Evolutionary conservation across 2,797 vertebrate species (phyloP).

Genomic region (Sebastes steindachneri): DNA sequence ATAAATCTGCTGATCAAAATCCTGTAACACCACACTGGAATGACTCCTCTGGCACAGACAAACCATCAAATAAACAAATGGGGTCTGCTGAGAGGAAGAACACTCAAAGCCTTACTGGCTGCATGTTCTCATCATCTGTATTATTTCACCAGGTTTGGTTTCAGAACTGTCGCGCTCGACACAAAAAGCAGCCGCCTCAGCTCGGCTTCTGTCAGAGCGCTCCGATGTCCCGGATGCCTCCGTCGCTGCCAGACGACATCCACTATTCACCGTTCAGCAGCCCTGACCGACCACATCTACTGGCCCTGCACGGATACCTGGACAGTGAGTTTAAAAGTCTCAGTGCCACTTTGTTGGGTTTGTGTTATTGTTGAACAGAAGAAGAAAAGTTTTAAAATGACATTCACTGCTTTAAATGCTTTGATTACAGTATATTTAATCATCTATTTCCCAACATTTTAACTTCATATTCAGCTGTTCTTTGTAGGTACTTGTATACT

Average conservation of each 20-base stretch:
- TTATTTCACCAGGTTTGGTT: conserved; percentile 93
- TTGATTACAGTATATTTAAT: background rate
- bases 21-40: background rate
- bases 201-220: conserved; percentile 89
- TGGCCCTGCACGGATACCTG: conserved; percentile 96
- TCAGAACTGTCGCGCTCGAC: conserved; percentile 98
- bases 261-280: conserved; percentile 96
- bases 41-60: background rate
- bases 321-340: conserved; percentile 88
- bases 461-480: background rate
- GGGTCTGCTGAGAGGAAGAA: background rate
- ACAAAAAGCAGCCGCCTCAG: conserved; percentile 99
- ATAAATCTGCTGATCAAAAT: background rate
- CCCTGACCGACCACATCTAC: conserved; percentile 94
- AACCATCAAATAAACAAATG: background rate
- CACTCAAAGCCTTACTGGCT: background rate
- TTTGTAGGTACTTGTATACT: background rate
- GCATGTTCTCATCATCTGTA: conserved; percentile 14
- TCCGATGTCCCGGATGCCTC: conserved; percentile 91
- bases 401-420: background rate
- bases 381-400: background rate
- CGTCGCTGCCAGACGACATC: conserved; percentile 92
- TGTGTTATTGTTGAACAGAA: background rate
- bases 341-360: background rate
- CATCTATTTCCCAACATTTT: background rate